phyloP scores from a whole-genome alignment of 2,888 invertebrate genomes.

The Leptopilina drosophilae region DNA sequence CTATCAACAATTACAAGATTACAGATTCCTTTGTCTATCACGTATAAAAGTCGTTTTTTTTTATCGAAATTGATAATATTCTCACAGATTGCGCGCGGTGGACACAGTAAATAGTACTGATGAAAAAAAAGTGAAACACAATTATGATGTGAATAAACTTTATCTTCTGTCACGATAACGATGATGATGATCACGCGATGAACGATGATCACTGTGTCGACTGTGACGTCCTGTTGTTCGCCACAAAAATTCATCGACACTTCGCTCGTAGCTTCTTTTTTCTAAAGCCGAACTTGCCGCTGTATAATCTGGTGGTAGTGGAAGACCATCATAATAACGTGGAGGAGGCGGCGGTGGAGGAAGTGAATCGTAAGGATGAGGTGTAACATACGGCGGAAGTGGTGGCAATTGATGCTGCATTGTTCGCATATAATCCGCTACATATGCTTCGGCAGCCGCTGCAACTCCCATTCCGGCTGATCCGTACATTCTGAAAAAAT shows the following conservation, averaged over 20 bases:
- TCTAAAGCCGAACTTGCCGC: constrained; percentile 81
- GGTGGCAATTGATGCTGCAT: constrained; percentile 93
- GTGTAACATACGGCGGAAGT: constrained; percentile 89
- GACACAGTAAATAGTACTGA: constrained; percentile 23
- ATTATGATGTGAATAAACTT: constrained; percentile 48
- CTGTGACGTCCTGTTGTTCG: constrained; percentile 85
- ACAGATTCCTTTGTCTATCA: constrained; percentile 25
- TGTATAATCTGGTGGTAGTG: constrained; percentile 86
- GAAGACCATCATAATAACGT: constrained; percentile 89
- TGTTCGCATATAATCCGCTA: constrained; percentile 92
- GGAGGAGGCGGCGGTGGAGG: constrained; percentile 80
- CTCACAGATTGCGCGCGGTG: constrained; percentile 29
- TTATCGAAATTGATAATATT: constrained; percentile 22
- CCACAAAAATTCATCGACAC: constrained; percentile 92
- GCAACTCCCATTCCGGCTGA: constrained; percentile 79
- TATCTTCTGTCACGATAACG: constrained; percentile 82
- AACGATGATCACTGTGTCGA: constrained; percentile 76
- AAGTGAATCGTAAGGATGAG: constrained; percentile 77
- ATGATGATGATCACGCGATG: constrained; percentile 81
- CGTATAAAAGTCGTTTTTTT: constrained; percentile 31
- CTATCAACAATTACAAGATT: constrained; percentile 27
- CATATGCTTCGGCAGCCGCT: constrained; percentile 90
- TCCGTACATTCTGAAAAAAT: constrained; percentile 74
- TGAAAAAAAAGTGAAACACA: not conserved
- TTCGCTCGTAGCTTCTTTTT: constrained; percentile 91